Percentiles rank a stretch among this genome's conserved stretches.
These are phyloP conservation scores for Raillietiella orientalis DNA, from an alignment of 2,888 invertebrate species.

Conservation along the genomic window DNA sequence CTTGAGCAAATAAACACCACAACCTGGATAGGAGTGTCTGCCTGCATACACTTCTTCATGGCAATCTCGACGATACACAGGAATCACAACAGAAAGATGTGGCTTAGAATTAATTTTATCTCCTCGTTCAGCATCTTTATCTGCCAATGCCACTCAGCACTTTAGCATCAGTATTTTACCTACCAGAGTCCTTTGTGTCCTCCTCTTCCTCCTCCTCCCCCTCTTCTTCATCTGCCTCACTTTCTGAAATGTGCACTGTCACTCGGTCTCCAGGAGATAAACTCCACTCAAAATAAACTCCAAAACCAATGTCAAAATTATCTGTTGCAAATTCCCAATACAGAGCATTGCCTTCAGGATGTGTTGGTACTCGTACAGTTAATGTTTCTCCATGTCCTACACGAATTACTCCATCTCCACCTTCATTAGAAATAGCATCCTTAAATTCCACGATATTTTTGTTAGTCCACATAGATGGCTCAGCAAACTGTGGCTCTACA, in stretches of 20 bases:
- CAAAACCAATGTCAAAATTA: constrained; percentile 87
- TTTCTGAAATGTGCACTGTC: constrained; percentile 83
- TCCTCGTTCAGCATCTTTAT: constrained; percentile 11
- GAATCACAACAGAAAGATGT: constrained; percentile 50
- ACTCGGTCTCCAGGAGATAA: constrained; percentile 43
- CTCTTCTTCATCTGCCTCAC: constrained; percentile 43
- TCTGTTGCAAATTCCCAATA: constrained; percentile 99
- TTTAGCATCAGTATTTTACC: not conserved
- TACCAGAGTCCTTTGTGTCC: not conserved
- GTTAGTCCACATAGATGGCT: constrained; percentile 77
- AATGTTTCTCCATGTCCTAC: constrained; percentile 90
- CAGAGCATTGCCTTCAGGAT: constrained; percentile 59
- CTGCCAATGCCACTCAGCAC: constrained; percentile 25
- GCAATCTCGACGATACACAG: constrained; percentile 81
- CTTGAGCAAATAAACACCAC: constrained; percentile 87
- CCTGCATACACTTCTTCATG: constrained; percentile 46
- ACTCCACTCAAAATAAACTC: constrained; percentile 93
- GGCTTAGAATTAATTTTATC: constrained; percentile 15
- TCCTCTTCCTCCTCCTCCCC: constrained; percentile 29
- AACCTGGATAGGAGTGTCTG: constrained; percentile 28
- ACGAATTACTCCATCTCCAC: constrained; percentile 58
- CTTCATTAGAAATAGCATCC: constrained; percentile 39
- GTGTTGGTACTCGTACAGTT: constrained; percentile 83
- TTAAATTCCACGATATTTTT: constrained; percentile 68
- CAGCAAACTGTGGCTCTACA: not conserved